Conservation (phyloP, 2,888 invertebrate genomes). For the Temnothorax rugatulus region DNA sequence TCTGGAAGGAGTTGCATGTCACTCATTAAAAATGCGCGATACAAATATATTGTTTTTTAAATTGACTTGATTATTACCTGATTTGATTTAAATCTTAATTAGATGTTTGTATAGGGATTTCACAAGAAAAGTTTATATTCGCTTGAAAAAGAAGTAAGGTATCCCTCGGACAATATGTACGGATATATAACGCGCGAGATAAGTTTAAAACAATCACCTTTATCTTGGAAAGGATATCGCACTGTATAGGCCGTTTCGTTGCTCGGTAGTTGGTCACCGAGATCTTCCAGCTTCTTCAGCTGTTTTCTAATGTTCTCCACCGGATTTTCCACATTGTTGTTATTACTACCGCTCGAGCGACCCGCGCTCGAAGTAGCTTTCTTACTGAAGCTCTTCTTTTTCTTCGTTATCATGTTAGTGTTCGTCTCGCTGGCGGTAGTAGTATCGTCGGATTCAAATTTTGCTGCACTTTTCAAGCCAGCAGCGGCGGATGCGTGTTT, state of each 20-base stretch:
- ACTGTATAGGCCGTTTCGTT: constrained; percentile 92
- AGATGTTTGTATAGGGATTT: neutral
- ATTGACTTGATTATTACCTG: neutral
- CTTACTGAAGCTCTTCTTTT: constrained; percentile 76
- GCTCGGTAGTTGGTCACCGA: constrained; percentile 93
- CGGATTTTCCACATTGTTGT: constrained; percentile 86
- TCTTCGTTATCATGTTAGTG: constrained; percentile 79
- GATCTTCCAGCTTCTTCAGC: constrained; percentile 92
- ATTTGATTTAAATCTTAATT: neutral
- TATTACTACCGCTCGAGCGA: constrained; percentile 80
- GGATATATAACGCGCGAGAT: neutral
- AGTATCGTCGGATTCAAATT: constrained; percentile 84
- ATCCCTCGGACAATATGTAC: neutral
- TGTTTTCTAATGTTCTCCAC: constrained; percentile 93
- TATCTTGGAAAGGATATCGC: constrained; percentile 93
- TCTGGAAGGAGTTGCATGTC: neutral
- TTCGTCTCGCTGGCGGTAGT: constrained; percentile 84
- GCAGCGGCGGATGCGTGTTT: constrained; percentile 55
- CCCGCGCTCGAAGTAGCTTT: constrained; percentile 73
- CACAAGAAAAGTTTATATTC: neutral
- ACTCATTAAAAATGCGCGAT: neutral
- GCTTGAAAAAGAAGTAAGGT: neutral
- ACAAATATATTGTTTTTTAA: neutral
- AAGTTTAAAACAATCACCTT: constrained; percentile 86
- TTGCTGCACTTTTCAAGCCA: constrained; percentile 73